These are phyloP conservation scores for Megalops cyprinoides DNA, from an alignment of 2,797 vertebrate species.

Conservation along the genomic window DNA sequence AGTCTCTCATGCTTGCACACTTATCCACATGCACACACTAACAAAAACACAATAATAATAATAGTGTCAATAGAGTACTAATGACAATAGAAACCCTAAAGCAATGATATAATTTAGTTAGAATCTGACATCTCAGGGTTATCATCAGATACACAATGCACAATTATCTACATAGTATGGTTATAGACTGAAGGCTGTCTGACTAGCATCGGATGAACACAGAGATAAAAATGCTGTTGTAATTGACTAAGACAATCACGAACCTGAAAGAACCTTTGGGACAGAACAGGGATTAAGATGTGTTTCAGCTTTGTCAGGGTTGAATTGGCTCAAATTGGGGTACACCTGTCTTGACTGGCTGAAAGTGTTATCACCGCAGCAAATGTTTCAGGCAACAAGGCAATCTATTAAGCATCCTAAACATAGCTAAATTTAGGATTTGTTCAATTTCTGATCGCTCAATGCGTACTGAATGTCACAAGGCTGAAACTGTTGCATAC, in stretches of 20 bases:
- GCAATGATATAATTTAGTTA: too few relatives aligned
- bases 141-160: background rate
- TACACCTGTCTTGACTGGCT: background rate
- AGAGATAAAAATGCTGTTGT: background rate
- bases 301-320: background rate
- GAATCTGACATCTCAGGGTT: too few relatives aligned
- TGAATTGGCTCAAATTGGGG: background rate
- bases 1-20: too few relatives aligned
- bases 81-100: too few relatives aligned
- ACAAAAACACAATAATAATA: too few relatives aligned
- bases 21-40: too few relatives aligned
- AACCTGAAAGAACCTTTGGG: background rate
- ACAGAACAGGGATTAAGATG: background rate
- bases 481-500: background rate
- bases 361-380: background rate
- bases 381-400: background rate
- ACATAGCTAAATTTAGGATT: slow-evolving; percentile 17
- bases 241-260: background rate
- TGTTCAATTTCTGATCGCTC: background rate
- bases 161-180: background rate
- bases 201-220: background rate
- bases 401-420: background rate
- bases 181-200: too few relatives aligned
- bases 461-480: background rate
- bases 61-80: too few relatives aligned